These are phyloP conservation scores for Sarcoramphus papa DNA, from an alignment of 2,797 vertebrate genomes.

Conservation along the genomic window DNA sequence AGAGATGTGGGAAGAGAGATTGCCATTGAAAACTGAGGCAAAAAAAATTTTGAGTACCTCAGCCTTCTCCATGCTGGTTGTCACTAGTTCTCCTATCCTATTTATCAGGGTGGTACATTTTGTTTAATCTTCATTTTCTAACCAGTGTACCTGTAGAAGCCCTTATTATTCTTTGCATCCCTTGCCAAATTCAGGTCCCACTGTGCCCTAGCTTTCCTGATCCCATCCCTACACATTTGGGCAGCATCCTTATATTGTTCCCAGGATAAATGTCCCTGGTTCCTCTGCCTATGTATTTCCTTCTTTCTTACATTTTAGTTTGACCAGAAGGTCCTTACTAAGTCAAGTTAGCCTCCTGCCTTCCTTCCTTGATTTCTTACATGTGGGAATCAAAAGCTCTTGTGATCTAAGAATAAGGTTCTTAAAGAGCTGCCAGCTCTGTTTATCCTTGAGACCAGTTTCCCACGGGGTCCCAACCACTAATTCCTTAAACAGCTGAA, in stretches of 20 bases:
- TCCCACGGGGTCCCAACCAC: background rate
- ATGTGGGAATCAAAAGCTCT: background rate
- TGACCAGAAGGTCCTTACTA: background rate
- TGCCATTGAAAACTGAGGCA: background rate
- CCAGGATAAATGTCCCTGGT: background rate
- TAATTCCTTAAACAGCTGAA: background rate
- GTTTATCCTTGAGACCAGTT: background rate
- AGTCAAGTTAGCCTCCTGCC: background rate
- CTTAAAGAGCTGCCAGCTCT: background rate
- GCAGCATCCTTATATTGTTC: background rate
- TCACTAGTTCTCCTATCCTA: background rate
- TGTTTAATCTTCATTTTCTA: background rate
- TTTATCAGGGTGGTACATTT: background rate
- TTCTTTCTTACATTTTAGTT: background rate
- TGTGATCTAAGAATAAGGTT: background rate
- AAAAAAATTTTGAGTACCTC: background rate
- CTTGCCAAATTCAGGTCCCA: background rate
- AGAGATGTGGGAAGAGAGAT: background rate
- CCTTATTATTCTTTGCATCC: background rate
- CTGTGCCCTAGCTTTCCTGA: background rate
- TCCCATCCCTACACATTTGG: background rate
- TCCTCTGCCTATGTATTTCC: background rate
- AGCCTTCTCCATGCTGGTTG: background rate
- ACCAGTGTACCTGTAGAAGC: background rate
- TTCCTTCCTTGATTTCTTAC: background rate